Base-by-base conservation (phyloP, 2,888 invertebrate species). In the Dromius quadrimaculatus region DNA sequence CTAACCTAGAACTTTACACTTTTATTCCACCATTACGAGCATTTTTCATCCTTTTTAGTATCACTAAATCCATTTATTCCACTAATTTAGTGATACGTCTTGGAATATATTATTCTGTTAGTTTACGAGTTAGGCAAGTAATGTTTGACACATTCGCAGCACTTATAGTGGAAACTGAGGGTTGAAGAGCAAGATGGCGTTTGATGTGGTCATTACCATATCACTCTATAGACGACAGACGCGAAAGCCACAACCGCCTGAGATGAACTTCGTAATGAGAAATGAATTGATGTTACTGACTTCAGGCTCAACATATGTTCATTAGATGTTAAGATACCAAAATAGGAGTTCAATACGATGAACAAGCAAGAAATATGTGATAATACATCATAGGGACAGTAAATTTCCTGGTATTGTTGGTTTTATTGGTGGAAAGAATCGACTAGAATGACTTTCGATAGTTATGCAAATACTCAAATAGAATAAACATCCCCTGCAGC, bases 191-290 rank as follows among this genome's bases (percentile, higher is more conserved):
- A 36, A 19, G 20, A 47, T 9, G 36, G 20, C 36, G 36, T 59
- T 59, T 59, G 59, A 59, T 59, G 59, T 59, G 59, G 59, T 19
- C 59, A 59, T 59, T 59, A 59, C 59, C 59, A 59, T 59, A 59
- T 59, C 59, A 59, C 59, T 59, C 59, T 6, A 36, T 36, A 20
- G 36, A 57, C 47, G 32, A n/a, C 57, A n/a, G 34, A 6, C 32
- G 17, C 59, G 34, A n/a, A n/a, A 23, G 28, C 50, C 32, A 54
- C 50, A 54, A 6, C 11, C 59, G 34, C 36, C 36, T 59, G 9
- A 19, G 59, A 59, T 36, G 47, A 17, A n/a, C n/a, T n/a, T n/a
- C 9, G 43, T 5, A 5, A 6, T 8, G 43, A 15, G 47, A 11
- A 20, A 22, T n/a, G n/a, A n/a, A n/a, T n/a, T n/a, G n/a, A n/a